These are phyloP conservation scores for Carterocephalus palaemon DNA, from an alignment of 2,888 invertebrate genomes.

Conservation along the genomic window DNA sequence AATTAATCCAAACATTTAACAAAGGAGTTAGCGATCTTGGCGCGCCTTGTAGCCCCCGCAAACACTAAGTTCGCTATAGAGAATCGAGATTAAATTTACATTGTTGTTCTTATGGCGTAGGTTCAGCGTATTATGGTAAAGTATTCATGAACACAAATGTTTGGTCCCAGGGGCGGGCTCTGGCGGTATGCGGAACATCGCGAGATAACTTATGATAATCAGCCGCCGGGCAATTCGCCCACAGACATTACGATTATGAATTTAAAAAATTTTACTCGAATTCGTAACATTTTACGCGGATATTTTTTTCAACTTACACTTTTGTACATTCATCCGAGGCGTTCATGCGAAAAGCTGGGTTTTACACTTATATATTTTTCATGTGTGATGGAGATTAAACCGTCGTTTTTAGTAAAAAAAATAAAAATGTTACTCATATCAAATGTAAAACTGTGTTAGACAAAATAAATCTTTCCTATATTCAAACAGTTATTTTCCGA, in stretches of 20 bases:
- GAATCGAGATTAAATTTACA: constrained; percentile 72
- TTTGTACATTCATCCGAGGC: no score
- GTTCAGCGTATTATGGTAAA: constrained; percentile 64
- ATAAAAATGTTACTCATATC: no score
- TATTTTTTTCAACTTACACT: no score
- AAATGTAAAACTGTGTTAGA: no score
- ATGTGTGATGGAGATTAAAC: no score
- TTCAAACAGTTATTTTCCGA: no score
- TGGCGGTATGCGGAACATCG: constrained; percentile 47
- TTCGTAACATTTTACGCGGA: no score
- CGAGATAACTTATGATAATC: constrained; percentile 69
- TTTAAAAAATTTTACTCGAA: no score
- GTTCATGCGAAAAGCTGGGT: no score
- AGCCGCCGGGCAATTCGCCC: constrained; percentile 56
- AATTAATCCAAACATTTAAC: constrained; percentile 13
- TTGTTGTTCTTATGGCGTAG: constrained; percentile 60
- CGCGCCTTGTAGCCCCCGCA: constrained; percentile 27
- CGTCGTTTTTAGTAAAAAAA: no score
- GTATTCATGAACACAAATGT: constrained; percentile 73
- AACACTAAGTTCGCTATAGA: constrained; percentile 45
- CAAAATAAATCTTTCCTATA: constrained; percentile 3
- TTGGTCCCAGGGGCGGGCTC: constrained; percentile 59
- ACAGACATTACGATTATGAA: constrained; percentile 33
- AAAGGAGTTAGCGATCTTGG: constrained; percentile 18
- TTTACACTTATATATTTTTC: no score